Evolutionary conservation across 1,140 invertebrate genomes (phyloP).

Genomic region (Amphibalanus amphitrite): DNA sequence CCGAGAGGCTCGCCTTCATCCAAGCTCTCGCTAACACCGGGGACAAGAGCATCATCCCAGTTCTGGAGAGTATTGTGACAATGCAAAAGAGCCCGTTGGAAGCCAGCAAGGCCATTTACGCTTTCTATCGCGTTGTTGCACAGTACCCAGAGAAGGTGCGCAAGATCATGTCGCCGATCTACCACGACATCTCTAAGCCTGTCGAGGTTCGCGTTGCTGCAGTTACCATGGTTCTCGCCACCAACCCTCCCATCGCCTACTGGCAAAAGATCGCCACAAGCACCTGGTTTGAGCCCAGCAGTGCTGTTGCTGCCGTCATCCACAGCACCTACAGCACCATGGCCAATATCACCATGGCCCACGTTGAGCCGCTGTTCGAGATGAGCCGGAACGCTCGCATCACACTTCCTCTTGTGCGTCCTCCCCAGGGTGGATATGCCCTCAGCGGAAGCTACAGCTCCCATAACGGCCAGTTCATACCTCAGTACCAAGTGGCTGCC

Average conservation of each 20-base stretch:
- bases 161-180: not conserved
- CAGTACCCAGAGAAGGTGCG: not conserved
- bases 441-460: not conserved
- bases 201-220: conserved; percentile 15
- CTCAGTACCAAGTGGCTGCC: not conserved
- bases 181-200: not conserved
- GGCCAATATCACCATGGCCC: conserved; percentile 5
- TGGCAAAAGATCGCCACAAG: conserved; percentile 13
- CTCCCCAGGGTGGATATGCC: no score
- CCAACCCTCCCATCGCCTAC: conserved; percentile 9
- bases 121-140: no score
- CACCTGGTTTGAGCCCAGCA: conserved; percentile 17
- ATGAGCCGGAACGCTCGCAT: not conserved
- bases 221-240: conserved; percentile 14
- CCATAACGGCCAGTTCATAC: not conserved
- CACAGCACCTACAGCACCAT: conserved; percentile 12
- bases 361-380: not conserved
- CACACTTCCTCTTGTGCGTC: not conserved
- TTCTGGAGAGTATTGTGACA: not conserved
- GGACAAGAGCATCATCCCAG: not conserved
- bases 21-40: not conserved
- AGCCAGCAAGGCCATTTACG: no score
- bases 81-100: not conserved
- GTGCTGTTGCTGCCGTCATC: conserved; percentile 12
- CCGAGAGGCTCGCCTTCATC: not conserved